Conservation (phyloP, 2,888 invertebrate genomes). For the Macrosoma leucophasiata region DNA sequence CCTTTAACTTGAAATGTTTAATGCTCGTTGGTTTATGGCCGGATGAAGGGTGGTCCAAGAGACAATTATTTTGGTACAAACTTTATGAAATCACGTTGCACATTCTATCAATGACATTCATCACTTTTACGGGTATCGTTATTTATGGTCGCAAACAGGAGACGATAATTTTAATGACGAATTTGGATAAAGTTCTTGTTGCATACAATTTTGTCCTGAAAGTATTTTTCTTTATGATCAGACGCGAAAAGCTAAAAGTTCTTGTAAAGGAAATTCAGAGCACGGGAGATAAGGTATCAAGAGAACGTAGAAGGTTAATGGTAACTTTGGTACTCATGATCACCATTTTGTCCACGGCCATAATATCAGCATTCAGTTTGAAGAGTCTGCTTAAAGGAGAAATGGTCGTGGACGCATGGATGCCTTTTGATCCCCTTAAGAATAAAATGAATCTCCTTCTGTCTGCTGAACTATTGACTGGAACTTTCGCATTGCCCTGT, state of each 20-base stretch:
- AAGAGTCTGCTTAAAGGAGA: slow-evolving; percentile 40
- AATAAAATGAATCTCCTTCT: slow-evolving; percentile 37
- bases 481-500: slow-evolving; percentile 37
- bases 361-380: slow-evolving; percentile 35
- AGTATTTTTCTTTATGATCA: slow-evolving; percentile 38
- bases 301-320: slow-evolving; percentile 41
- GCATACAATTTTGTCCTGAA: slow-evolving; percentile 48
- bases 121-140: slow-evolving; percentile 41
- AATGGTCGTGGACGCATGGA: slow-evolving; percentile 50
- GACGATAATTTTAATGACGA: slow-evolving; percentile 34
- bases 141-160: slow-evolving; percentile 37
- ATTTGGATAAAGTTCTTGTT: slow-evolving; percentile 46
- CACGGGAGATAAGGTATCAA: slow-evolving; percentile 44
- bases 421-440: slow-evolving; percentile 50
- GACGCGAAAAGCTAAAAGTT: slow-evolving; percentile 34
- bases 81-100: slow-evolving; percentile 38
- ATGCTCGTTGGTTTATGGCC: slow-evolving; percentile 54
- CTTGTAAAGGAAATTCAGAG: slow-evolving; percentile 43
- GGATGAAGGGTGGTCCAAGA: slow-evolving; percentile 30
- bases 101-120: slow-evolving; percentile 32
- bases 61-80: slow-evolving; percentile 35
- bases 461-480: slow-evolving; percentile 36
- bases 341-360: slow-evolving; percentile 29
- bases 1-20: slow-evolving; percentile 50
- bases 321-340: slow-evolving; percentile 32